Percentiles rank a stretch among this genome's conserved stretches.
These are phyloP conservation scores for Ceryle rudis DNA, from an alignment of 2,797 vertebrate genomes.

Conservation along the genomic window DNA sequence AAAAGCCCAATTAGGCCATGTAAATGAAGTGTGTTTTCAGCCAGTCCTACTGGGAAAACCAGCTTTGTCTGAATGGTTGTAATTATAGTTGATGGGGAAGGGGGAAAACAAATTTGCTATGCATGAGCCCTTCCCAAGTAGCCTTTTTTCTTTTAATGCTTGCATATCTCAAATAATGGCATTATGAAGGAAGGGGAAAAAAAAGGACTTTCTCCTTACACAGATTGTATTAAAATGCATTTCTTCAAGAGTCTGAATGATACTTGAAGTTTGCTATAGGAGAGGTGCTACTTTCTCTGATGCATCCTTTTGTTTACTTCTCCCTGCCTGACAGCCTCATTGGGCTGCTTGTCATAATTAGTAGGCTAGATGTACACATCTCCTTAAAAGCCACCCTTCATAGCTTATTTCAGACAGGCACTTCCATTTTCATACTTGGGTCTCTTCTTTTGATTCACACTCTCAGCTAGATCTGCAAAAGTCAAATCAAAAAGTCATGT, in stretches of 20 bases:
- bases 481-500: neutral
- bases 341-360: constrained; percentile 1
- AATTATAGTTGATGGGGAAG: constrained; percentile 67
- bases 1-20: constrained; percentile 71
- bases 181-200: neutral
- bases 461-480: neutral
- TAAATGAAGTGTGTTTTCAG: constrained; percentile 59
- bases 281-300: constrained; percentile 6
- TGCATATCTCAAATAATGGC: constrained; percentile 11
- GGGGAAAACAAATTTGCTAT: constrained; percentile 62
- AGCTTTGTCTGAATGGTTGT: constrained; percentile 66
- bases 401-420: neutral
- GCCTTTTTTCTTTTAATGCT: constrained; percentile 11
- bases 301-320: constrained; percentile 33
- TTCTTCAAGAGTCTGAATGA: neutral
- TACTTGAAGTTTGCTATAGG: neutral
- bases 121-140: constrained; percentile 60
- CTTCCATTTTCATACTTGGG: neutral
- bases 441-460: neutral
- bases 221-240: neutral
- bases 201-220: neutral
- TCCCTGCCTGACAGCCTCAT: neutral
- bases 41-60: constrained; percentile 72
- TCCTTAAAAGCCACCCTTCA: neutral
- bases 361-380: neutral